Conservation (phyloP, 2,797 vertebrate species). For the Aratinga solstitialis region DNA sequence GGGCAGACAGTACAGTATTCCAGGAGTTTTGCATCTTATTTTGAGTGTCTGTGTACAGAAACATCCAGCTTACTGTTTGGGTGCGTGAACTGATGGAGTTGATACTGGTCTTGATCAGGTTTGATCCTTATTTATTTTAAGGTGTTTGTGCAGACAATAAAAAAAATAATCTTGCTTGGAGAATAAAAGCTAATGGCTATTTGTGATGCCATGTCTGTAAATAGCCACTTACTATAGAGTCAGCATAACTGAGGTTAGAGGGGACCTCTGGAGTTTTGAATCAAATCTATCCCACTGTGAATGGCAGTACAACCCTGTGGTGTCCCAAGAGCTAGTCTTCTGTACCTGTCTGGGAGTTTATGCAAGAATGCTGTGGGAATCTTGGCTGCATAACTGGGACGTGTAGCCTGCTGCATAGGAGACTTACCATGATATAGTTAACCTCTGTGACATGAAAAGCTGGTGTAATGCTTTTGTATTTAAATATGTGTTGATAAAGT, state of each 20-base stretch:
- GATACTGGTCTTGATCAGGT: not conserved
- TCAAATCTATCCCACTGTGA: not conserved
- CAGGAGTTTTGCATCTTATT: not conserved
- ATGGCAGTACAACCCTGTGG: not conserved
- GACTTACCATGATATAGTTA: not conserved
- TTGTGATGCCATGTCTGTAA: not conserved
- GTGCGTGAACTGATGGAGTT: not conserved
- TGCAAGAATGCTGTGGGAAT: not conserved
- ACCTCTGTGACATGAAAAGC: not conserved
- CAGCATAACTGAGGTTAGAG: not conserved
- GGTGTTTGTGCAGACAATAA: not conserved
- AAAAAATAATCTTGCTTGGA: not conserved
- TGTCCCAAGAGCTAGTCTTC: not conserved
- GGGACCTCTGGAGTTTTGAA: not conserved
- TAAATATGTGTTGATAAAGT: not conserved
- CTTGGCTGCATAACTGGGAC: not conserved
- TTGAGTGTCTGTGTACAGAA: not conserved
- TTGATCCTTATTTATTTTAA: not conserved
- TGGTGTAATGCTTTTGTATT: not conserved
- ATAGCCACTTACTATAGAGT: not conserved
- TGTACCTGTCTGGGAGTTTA: not conserved
- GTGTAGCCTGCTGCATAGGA: not conserved
- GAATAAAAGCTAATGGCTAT: not conserved
- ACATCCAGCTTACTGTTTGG: not conserved
- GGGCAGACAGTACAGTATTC: not conserved